Evolutionary conservation across 2,113 vertebrate species (phyloP), one percentile per base, ranked within the genome.

Genomic region (Hypomesus transpacificus): DNA sequence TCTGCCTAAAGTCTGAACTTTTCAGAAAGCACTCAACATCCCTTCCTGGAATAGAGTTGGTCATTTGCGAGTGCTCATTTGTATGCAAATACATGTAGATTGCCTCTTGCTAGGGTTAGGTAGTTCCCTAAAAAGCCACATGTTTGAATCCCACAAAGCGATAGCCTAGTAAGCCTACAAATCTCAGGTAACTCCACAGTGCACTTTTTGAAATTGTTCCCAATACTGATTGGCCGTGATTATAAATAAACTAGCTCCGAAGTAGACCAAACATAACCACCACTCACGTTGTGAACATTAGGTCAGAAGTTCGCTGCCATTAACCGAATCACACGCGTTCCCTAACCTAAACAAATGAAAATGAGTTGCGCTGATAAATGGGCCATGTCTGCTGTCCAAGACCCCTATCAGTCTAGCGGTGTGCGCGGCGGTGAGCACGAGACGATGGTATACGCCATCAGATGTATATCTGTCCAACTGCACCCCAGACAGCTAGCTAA

Each of bases 81-180:
- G 31, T 34, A 90, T 90, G 88, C 86, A 90, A 88, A 90, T 89
- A 78, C 73, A 86, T 87, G 88, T 83, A 90, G 86, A 89, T 87
- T 81, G 83, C 74, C 77, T 70, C 76, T 82, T 88, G 88, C 86
- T 88, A 87, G 87, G 87, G 84, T 84, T 86, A 84, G 81, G 75
- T 81, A 82, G 84, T 75, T 85, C 86, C 9, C 86, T 73, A 76
- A 80, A 84, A 85, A 17, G 26, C 13, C 7, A 63, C 61, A 61
- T 24, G 9, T 31, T 63, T 34, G 61, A 31, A 16, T 63, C 26
- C 14, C 16, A 8, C 39, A 9, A 46, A 46, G 39, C 39, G 39
- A 46, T 11, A 46, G 39, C 39, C 39, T 13, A 46, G 7, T 46
- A 46, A 11, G 39, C 39, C 39, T 46, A 9, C 9, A 46, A 9